Evolutionary conservation across 2,888 invertebrate genomes (phyloP).

Genomic region (Erebia ligea): DNA sequence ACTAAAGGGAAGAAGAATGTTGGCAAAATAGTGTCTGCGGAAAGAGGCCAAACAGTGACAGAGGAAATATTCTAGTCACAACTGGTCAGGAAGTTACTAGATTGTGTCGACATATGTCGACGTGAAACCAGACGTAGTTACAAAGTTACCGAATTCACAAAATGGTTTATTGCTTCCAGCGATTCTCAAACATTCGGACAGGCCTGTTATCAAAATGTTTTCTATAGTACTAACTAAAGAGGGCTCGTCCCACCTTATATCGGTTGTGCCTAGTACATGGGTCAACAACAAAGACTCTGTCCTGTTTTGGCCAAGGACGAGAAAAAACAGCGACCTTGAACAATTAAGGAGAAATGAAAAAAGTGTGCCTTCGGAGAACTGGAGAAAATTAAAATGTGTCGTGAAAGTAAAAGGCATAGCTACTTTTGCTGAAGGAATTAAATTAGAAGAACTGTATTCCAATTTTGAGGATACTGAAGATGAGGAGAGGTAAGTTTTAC

Average conservation of each 20-base stretch:
- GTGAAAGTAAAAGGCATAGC: neutral
- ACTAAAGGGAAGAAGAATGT: too few species aligned
- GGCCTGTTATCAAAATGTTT: neutral
- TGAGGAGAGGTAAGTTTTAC: neutral
- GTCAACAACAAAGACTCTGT: neutral
- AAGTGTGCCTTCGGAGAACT: neutral
- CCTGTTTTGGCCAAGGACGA: neutral
- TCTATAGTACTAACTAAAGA: neutral
- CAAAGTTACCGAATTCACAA: neutral
- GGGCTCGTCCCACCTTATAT: neutral
- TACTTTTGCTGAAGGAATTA: neutral
- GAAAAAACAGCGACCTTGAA: constrained; percentile 1
- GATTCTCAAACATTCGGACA: neutral
- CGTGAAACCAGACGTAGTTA: neutral
- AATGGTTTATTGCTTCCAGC: constrained; percentile 1
- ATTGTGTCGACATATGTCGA: too few species aligned
- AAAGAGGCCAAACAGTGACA: too few species aligned
- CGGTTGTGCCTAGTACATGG: neutral
- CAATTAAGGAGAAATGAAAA: neutral
- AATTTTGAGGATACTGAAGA: neutral
- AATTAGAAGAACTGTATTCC: neutral
- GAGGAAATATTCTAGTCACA: too few species aligned
- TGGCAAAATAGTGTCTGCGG: too few species aligned
- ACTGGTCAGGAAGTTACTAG: too few species aligned
- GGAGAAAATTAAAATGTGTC: neutral